Evolutionary conservation across 2,888 invertebrate species (phyloP), one percentile per base, ranked within the genome.

Genomic region (Leucania comma): DNA sequence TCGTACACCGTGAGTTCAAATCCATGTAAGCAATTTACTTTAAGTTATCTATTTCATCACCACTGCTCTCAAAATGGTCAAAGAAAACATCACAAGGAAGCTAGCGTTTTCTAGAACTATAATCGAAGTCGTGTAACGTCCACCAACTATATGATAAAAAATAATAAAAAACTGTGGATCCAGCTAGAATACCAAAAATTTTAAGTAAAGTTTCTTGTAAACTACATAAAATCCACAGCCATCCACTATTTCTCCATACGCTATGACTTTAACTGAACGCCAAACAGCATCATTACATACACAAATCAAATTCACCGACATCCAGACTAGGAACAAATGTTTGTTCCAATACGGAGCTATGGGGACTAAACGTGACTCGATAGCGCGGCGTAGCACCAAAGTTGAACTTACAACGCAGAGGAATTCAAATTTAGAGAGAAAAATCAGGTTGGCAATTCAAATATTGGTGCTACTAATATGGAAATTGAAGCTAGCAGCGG

Each of bases 221-320:
- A 38, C 38, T 14, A 14, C 6, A 26, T 26, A 50, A 60, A 61
- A 38, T 26, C 58, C 24, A 62, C 9, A 61, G 32, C 20, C 22
- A 54, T 46, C 10, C 54, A 42, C 42, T 14, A 70, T 78, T 71
- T 56, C 56, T 60, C 26, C 59, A 48, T 71, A 50, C n/a, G 57
- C 10, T 76, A n/a, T 22, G 60, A 59, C 53, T 35, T 50, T 42
- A 67, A 62, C 42, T 10, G 32, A 67, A 75, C 56, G 42, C 61
- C 72, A 75, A 84, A 73, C 77, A 73, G 70, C 72, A 75, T 61
- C 69, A 66, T 78, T 75, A 64, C 68, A 75, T 68, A 62, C 58
- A 75, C 56, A 76, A 80, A 80, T 76, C 75, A 75, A 80, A 76
- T 76, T 76, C 68, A 62, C 61, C 46, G 68, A 68, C 68, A 80